Percentiles rank a stretch among this genome's conserved stretches.
Conservation (phyloP, 2,888 invertebrate genomes). For the Thereva nobilitata region DNA sequence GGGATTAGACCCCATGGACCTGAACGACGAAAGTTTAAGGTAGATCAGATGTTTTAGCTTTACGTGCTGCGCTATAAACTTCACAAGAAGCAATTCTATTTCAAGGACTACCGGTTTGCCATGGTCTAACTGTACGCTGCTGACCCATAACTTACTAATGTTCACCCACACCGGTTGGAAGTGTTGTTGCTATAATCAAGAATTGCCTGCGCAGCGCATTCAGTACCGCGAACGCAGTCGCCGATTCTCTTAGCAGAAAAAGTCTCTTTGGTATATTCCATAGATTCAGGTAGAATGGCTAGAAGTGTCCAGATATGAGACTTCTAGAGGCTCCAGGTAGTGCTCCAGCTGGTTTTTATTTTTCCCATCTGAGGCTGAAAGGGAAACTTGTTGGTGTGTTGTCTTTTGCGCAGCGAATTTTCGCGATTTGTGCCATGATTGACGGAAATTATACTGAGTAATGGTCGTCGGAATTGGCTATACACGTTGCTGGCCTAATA, state of each 20-base stretch:
- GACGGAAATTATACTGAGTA: constrained; percentile 29
- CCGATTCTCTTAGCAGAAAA: no score
- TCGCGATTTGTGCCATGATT: constrained; percentile 28
- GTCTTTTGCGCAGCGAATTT: constrained; percentile 25
- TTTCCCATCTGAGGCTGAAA: constrained; percentile 4
- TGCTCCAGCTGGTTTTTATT: constrained; percentile 4
- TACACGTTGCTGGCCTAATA: no score
- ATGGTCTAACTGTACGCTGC: constrained; percentile 33
- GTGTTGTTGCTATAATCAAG: neutral
- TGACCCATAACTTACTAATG: constrained; percentile 12
- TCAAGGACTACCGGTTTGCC: constrained; percentile 38
- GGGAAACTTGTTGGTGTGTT: constrained; percentile 26
- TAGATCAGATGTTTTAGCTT: constrained; percentile 24
- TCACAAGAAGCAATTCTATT: constrained; percentile 36
- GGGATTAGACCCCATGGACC: constrained; percentile 23
- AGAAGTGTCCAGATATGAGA: no score
- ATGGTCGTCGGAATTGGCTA: constrained; percentile 18
- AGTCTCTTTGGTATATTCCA: no score
- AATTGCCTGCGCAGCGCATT: no score
- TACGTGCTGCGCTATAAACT: constrained; percentile 11
- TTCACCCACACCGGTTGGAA: constrained; percentile 35
- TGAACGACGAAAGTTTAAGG: constrained; percentile 26
- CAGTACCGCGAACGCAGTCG: no score
- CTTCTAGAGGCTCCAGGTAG: constrained; percentile 2
- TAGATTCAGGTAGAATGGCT: no score